Conservation (phyloP, 1,140 invertebrate genomes). For the Pemphigus obesinymphae region DNA sequence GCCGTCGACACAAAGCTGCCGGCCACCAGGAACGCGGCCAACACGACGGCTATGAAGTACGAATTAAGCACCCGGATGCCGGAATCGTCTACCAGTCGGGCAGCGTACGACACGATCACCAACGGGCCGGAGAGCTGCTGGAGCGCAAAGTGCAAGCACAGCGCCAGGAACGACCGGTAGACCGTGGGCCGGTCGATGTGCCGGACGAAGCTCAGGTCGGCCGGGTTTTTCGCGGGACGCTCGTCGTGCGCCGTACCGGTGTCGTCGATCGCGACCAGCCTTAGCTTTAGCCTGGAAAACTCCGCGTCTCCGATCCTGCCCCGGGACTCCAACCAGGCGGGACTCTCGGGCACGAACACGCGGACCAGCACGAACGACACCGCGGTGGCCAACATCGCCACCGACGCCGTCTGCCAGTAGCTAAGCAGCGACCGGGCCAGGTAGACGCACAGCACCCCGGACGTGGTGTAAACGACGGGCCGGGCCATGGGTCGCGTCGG, state of each 20-base stretch:
- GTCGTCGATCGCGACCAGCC: background rate
- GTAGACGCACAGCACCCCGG: slow-evolving; percentile 46
- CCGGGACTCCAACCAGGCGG: slow-evolving; percentile 53
- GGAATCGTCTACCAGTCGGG: slow-evolving; percentile 56
- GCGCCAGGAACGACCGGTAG: slow-evolving; percentile 55
- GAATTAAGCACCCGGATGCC: slow-evolving; percentile 51
- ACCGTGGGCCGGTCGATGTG: slow-evolving; percentile 44
- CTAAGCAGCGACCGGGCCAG: slow-evolving; percentile 50
- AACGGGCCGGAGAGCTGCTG: slow-evolving; percentile 61
- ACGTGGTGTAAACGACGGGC: slow-evolving; percentile 50
- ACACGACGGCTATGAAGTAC: slow-evolving; percentile 50
- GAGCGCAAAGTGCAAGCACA: slow-evolving; percentile 54
- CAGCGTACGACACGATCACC: slow-evolving; percentile 65
- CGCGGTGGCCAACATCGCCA: slow-evolving; percentile 51
- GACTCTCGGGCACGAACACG: slow-evolving; percentile 56
- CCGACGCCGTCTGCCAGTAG: slow-evolving; percentile 53
- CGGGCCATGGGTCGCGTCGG: slow-evolving; percentile 44
- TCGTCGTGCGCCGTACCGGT: background rate
- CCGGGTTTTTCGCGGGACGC: background rate
- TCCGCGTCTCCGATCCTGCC: slow-evolving; percentile 47
- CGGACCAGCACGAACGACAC: slow-evolving; percentile 49
- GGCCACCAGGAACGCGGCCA: slow-evolving; percentile 53
- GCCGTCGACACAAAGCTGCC: background rate
- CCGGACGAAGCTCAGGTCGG: background rate
- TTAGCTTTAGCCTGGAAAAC: slow-evolving; percentile 45